Base-by-base conservation (phyloP, 2,888 invertebrate species). In the Drosophila colorata region DNA sequence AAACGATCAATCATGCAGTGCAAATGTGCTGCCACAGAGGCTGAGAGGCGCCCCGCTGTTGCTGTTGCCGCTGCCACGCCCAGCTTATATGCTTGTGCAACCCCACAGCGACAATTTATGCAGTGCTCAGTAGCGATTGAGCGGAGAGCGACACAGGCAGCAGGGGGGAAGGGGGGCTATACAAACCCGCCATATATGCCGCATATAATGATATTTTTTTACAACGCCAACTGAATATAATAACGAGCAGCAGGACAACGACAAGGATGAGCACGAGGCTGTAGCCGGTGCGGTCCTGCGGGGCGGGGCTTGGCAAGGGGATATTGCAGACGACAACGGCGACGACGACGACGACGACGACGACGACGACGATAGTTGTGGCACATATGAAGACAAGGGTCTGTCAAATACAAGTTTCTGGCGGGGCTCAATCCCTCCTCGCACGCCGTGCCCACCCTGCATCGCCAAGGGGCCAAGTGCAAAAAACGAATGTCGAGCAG, bases 361-460 rank as follows among this genome's bases (percentile, higher is more conserved):
- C 68, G 44, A 23, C 23, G 25, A 66, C 67, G 51, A 67, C 69
- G 69, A 81, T 82, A 83, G 77, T 83, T 87, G 87, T 85, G 82
- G 82, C 82, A 81, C 87, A 86, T 86, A 82, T 82, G 84, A 88
- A 86, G 88, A 84, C 84, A 88, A 84, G 88, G 86, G 88, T 83
- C 88, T 84, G 84, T 88, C 88, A 86, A 83, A 88, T 86, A 86
- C 84, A 84, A 88, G 86, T 77, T 85, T 82, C 87, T 87, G 87
- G 80, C 84, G 85, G 69, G 61, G 78, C 81, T 63, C 78, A 53
- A 46, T 9, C 18, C 9, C 16, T 16, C 49, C 4, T 7, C 23
- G 13, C 4, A 3, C n/a, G 2, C 18, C 20, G 20, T n/a, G 2
- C n/a, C n/a, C 23, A 8, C 6, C 31, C 38, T n/a, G 28, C 28